These are phyloP conservation scores for Penaeus vannamei DNA, from an alignment of 1,140 invertebrate genomes.

Conservation along the genomic window DNA sequence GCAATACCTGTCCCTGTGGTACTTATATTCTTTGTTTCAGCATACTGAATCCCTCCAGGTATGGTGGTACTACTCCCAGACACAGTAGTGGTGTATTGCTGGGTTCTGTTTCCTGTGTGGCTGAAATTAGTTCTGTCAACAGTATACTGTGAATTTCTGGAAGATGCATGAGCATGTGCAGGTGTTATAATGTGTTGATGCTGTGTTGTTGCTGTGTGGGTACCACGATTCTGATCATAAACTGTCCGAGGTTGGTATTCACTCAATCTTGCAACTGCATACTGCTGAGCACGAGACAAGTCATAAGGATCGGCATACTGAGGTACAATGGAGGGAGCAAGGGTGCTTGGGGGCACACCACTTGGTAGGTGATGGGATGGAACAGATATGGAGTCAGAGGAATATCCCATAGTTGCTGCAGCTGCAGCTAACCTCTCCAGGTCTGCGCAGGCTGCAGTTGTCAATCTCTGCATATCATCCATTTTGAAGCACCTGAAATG, in stretches of 20 bases:
- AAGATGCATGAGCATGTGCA: slow-evolving; percentile 36
- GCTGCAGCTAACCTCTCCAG: slow-evolving; percentile 57
- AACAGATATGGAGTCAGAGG: slow-evolving; percentile 57
- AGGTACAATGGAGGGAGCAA: slow-evolving; percentile 47
- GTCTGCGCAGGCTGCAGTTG: slow-evolving; percentile 51
- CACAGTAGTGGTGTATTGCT: slow-evolving; percentile 46
- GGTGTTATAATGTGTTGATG: slow-evolving; percentile 50
- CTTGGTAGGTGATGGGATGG: slow-evolving; percentile 46
- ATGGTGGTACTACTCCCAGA: slow-evolving; percentile 22
- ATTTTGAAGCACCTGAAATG: slow-evolving; percentile 48
- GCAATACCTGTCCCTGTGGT: slow-evolving; percentile 23
- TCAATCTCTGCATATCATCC: slow-evolving; percentile 62
- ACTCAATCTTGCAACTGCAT: slow-evolving; percentile 48
- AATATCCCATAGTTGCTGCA: slow-evolving; percentile 59
- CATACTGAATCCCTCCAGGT: slow-evolving; percentile 44
- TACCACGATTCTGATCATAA: slow-evolving; percentile 44
- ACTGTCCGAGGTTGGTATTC: slow-evolving; percentile 51
- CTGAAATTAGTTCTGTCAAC: slow-evolving; percentile 46
- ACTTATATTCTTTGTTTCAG: slow-evolving; percentile 36
- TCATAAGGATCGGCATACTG: slow-evolving; percentile 58
- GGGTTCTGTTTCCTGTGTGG: slow-evolving; percentile 20
- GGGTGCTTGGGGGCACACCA: slow-evolving; percentile 33
- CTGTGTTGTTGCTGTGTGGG: slow-evolving; percentile 50
- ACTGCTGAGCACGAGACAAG: slow-evolving; percentile 55
- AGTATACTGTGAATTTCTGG: slow-evolving; percentile 46